Conservation (phyloP, 2,888 invertebrate species). For the Synanthedon formicaeformis region DNA sequence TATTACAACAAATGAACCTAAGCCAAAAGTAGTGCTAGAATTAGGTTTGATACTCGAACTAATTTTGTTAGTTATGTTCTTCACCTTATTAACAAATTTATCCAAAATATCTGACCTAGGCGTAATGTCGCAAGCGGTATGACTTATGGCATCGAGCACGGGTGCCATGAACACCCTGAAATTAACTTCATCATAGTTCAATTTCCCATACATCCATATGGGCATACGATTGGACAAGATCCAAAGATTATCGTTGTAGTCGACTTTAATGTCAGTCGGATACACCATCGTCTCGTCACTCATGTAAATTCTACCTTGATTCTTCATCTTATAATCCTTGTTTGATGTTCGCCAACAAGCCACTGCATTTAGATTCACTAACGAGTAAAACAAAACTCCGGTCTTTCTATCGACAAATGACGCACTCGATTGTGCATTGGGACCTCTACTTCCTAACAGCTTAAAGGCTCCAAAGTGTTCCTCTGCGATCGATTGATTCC, state of each 20-base stretch:
- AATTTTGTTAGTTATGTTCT: slow-evolving; percentile 50
- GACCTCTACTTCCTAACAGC: slow-evolving; percentile 76
- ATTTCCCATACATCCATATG: slow-evolving; percentile 74
- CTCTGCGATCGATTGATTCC: slow-evolving; percentile 69
- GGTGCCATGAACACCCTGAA: slow-evolving; percentile 78
- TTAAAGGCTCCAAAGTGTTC: slow-evolving; percentile 75
- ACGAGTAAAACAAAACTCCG: slow-evolving; percentile 79
- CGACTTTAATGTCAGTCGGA: slow-evolving; percentile 83
- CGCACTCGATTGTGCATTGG: slow-evolving; percentile 79
- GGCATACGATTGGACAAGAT: slow-evolving; percentile 80
- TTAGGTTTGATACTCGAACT: slow-evolving; percentile 32
- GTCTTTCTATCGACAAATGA: slow-evolving; percentile 78
- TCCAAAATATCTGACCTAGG: slow-evolving; percentile 68
- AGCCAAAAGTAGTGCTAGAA: slow-evolving; percentile 17
- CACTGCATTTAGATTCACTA: slow-evolving; percentile 81
- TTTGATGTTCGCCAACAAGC: slow-evolving; percentile 83
- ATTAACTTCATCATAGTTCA: slow-evolving; percentile 75
- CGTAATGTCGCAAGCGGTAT: slow-evolving; percentile 77
- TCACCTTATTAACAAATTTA: slow-evolving; percentile 61
- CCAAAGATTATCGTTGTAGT: slow-evolving; percentile 78
- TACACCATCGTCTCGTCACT: slow-evolving; percentile 79
- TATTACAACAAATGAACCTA: slow-evolving; percentile 22
- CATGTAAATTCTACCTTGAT: slow-evolving; percentile 79
- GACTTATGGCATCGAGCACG: slow-evolving; percentile 76
- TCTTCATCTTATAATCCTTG: slow-evolving; percentile 74